Base-by-base conservation (phyloP, 2,797 vertebrate genomes). In the Sebastiscus albofasciatus region DNA sequence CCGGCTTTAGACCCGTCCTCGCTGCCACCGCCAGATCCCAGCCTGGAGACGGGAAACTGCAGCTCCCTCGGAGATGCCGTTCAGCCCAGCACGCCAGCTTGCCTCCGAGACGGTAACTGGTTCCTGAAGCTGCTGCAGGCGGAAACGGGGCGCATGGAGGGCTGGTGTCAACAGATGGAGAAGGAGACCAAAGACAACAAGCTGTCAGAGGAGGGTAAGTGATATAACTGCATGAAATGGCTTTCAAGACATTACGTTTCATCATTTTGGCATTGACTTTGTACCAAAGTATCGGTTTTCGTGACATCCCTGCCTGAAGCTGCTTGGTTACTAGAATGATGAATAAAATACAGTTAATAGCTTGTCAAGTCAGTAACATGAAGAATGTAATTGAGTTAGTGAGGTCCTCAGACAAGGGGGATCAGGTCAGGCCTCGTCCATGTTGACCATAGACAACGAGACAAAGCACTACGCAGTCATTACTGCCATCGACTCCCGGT, bases 91-190 rank as follows among this genome's bases (percentile, higher is more conserved):
- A 87, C 87, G 8, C 93, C 88, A 33, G 82, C 88, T 29, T 99
- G 98, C 92, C 96, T 97, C 87, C 92, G 98, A 72, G 98, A 99
- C 0, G 98, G 99, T 2, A 98, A 97, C 94, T 99, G 98, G 98
- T 99, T 99, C 89, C 93, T 99, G 90, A 99, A 99, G 95, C 96
- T 99, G 74, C 96, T 99, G 79, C 98, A 99, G 93, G 98, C 98
- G 0, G 99, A 99, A 90, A 98, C 97, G 0, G 98, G 97, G 67
- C 96, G 99, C 76, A 97, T 99, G 92, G 98, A 99, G 93, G 98
- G 98, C 88, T 99, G 99, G 99, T 99, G 98, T 94, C 97, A 96
- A 82, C 99, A 99, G 96, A 99, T 99, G 98, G 97, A 99, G 87
- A 96, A 97, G 95, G 99, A 99, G 96, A 99, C 98, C 95, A 98